These are phyloP conservation scores for Lepidochitona cinerea DNA, from an alignment of 2,888 invertebrate species.

Conservation along the genomic window DNA sequence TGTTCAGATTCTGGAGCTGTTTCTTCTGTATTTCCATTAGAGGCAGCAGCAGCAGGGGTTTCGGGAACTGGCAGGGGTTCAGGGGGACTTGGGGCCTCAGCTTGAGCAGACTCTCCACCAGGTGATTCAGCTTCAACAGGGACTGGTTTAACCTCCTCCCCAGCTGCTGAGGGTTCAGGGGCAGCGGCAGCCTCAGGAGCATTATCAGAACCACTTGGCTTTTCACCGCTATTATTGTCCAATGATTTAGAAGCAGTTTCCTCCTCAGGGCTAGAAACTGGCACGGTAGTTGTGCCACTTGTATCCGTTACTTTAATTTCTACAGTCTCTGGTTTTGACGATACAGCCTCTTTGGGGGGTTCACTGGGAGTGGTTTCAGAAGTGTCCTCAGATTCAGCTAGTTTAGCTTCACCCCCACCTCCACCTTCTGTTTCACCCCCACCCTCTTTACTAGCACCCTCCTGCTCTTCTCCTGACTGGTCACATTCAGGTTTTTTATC, in stretches of 20 bases:
- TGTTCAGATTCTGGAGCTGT: background rate
- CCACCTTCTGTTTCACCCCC: slow-evolving; percentile 17
- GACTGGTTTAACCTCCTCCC: background rate
- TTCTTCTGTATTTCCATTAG: background rate
- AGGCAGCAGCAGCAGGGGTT: background rate
- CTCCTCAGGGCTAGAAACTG: too few species aligned
- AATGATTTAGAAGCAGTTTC: too few species aligned
- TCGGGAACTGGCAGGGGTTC: slow-evolving; percentile 3
- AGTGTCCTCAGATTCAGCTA: background rate
- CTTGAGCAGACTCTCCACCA: background rate
- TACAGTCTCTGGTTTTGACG: background rate
- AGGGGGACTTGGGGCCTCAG: slow-evolving; percentile 5
- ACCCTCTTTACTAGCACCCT: slow-evolving; percentile 11
- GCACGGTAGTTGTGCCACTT: background rate
- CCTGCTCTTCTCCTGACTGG: slow-evolving; percentile 9
- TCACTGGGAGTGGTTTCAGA: background rate
- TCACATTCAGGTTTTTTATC: slow-evolving; percentile 1
- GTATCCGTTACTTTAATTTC: background rate
- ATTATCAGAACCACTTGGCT: too few species aligned
- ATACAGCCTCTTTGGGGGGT: background rate
- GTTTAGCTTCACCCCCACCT: slow-evolving; percentile 11
- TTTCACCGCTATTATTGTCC: too few species aligned
- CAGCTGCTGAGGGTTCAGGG: background rate
- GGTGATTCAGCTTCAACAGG: background rate
- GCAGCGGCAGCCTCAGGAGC: background rate